Conservation (phyloP, 2,113 vertebrate genomes). For the Bujurquina vittata region DNA sequence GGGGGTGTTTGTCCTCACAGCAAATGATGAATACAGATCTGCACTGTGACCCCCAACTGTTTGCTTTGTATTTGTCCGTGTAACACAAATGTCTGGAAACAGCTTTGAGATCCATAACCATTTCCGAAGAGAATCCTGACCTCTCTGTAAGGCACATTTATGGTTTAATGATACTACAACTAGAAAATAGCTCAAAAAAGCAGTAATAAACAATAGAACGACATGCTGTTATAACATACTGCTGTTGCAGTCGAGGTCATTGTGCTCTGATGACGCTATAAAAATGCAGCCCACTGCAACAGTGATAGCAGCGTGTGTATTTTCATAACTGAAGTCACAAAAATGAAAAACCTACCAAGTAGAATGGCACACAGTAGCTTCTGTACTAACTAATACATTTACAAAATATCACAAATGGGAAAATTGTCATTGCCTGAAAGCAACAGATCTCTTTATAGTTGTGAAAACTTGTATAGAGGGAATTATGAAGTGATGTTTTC, state of each 20-base stretch:
- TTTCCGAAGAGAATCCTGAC: background rate
- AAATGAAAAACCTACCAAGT: background rate
- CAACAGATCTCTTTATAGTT: background rate
- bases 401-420: background rate
- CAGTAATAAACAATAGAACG: background rate
- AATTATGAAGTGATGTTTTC: background rate
- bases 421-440: background rate
- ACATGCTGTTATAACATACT: background rate
- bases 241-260: conserved; percentile 18
- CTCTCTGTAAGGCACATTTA: background rate
- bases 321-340: background rate
- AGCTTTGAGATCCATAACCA: background rate
- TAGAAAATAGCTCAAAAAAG: background rate
- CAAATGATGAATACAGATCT: background rate
- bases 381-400: background rate
- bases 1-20: background rate
- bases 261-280: background rate
- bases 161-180: background rate
- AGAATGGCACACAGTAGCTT: conserved; percentile 3
- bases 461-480: background rate
- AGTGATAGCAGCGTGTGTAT: background rate
- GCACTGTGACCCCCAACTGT: background rate
- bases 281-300: background rate
- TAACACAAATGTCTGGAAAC: background rate
- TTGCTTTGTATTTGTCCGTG: rapidly evolving